Base-by-base conservation (phyloP, 2,888 invertebrate genomes). In the Eustalomyia histrio region DNA sequence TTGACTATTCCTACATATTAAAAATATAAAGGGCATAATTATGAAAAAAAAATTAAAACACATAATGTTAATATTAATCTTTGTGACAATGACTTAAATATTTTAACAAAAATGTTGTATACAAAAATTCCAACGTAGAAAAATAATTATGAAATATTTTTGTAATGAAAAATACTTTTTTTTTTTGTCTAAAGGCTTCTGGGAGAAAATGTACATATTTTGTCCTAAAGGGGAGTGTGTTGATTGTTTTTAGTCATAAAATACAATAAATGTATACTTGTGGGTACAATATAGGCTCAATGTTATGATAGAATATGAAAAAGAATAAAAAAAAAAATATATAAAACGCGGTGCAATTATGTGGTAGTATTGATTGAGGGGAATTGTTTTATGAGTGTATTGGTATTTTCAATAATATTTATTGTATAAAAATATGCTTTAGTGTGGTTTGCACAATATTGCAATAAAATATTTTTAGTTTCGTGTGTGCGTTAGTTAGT, bases 341-440 rank as follows among this genome's bases (percentile, higher is more conserved):
- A 50, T 14, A 3, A 39, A 29, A 29, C 29, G 29, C 29, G 5
- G 1, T 6, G 29, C 29, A 33, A 12, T 4, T 60, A 21, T 12
- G 24, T n/a, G 61, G 61, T 21, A 7, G 33, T 8, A 61, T 0
- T 39, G 57, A 43, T 24, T n/a, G 16, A 21, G 35, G 35, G 53
- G 35, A 60, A 17, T 52, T 43, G 24, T 61, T 64, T 61, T 47
- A 39, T 47, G 18, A 60, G 29, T 57, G 61, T 43, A 64, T 76
- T 76, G 73, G 68, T 16, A 75, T 76, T 76, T 76, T 16, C 69
- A 80, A 76, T 80, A 69, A 80, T 76, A 80, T 76, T 80, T 76
- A 76, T 80, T 80, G 71, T 63, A 72, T 71, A 72, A 74, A 76
- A 76, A 53, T 81, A 78, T 80, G 80, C 76, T 80, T 76, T 68